These are phyloP conservation scores for Synergus gifuensis DNA, from an alignment of 2,888 invertebrate genomes.

Conservation along the genomic window DNA sequence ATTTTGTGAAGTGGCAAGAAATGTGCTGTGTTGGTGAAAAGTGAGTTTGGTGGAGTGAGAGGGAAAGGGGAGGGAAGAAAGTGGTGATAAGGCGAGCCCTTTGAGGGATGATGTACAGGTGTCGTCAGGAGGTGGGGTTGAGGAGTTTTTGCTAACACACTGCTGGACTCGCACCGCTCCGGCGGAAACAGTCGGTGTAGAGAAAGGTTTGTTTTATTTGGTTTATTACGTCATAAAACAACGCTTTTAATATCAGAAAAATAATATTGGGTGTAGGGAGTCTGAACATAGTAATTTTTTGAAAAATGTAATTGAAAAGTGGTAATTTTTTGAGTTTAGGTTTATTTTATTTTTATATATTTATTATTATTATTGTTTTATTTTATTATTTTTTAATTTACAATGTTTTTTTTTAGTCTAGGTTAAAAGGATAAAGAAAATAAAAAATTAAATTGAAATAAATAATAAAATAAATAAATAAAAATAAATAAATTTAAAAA, in stretches of 20 bases:
- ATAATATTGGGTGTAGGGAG: not conserved
- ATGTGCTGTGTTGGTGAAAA: not conserved
- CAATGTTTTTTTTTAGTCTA: no score
- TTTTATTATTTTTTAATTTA: no score
- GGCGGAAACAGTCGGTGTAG: slow-evolving; percentile 14
- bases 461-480: no score
- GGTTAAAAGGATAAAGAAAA: no score
- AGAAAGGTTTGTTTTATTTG: slow-evolving; percentile 17
- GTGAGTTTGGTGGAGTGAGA: not conserved
- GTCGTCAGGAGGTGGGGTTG: slow-evolving; percentile 35
- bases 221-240: not conserved
- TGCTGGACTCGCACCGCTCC: slow-evolving; percentile 29
- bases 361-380: no score
- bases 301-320: no score
- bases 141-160: slow-evolving; percentile 37
- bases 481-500: no score
- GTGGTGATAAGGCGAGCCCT: slow-evolving; percentile 14
- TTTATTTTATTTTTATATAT: no score
- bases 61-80: not conserved
- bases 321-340: no score
- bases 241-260: not conserved
- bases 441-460: no score
- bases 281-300: no score
- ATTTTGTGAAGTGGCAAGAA: slow-evolving; percentile 42
- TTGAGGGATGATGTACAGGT: slow-evolving; percentile 44